Evolutionary conservation across 2,113 vertebrate genomes (phyloP), one percentile per base, ranked within the genome.

Genomic region (Tympanuchus pallidicinctus): DNA sequence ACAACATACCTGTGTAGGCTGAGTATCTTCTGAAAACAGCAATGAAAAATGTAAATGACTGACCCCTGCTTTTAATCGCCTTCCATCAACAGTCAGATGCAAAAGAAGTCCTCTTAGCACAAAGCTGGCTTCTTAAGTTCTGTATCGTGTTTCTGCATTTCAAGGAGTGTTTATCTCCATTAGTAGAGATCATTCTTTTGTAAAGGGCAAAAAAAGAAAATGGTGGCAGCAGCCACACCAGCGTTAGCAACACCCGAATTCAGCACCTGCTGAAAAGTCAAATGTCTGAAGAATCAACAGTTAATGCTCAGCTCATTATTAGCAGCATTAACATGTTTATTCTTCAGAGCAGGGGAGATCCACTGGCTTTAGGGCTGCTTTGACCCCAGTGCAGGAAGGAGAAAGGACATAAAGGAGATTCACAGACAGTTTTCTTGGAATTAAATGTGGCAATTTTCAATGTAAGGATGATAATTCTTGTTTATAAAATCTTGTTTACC

Each of bases 201-300:
- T 88, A 65, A 88, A 86, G 27, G 40, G 24, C 24, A 8, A 92
- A 52, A 45, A 86, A 64, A 20, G 4, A 89, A 85, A 82, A 32
- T 36, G 25, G 20, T 82, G 40, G 30, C 79, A 79, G 59, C 36
- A 87, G 54, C 63, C 79, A 63, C 36, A 65, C 7, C 54, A 82
- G 63, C 54, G 6, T 82, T 85, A 80, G 36, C 72, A 82, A 87
- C 79, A 30, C n/a, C 36, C 82, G 59, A 59, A 59, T 93, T 79
- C 82, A 89, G 74, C 54, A 54, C 57, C 20, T 86, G 11, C 92
- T 78, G 82, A 90, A 91, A 88, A 88, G 94, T 83, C 77, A 90
- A 27, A 63, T 79, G 86, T 88, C 85, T 83, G 45, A 66, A 89
- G 48, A 76, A 91, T 94, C 16, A 1, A 34, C 76, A 77, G 57